Conservation (phyloP, 1,140 invertebrate species). For the Chironomus tepperi region DNA sequence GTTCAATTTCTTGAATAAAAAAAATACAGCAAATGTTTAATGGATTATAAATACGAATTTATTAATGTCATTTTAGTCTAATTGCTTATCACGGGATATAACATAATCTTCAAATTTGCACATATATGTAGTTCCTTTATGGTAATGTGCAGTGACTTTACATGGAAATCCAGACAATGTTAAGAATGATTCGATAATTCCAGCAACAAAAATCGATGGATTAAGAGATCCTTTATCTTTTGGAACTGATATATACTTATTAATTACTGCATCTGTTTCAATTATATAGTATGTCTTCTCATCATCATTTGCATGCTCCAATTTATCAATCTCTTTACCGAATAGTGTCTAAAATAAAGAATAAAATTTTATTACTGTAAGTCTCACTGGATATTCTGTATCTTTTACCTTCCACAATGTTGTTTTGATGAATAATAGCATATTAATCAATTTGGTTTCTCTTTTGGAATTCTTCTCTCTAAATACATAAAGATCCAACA, state of each 20-base stretch:
- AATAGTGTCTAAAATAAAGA: conserved; percentile 67
- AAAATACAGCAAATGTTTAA: neutral
- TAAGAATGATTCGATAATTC: conserved; percentile 93
- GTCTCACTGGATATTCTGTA: neutral
- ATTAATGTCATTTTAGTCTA: conserved; percentile 63
- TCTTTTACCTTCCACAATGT: conserved; percentile 92
- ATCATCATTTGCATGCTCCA: conserved; percentile 98
- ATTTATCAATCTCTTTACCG: conserved; percentile 95
- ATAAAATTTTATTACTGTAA: neutral
- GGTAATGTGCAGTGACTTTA: conserved; percentile 96
- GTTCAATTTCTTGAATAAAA: conserved; percentile 2
- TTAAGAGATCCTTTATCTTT: conserved; percentile 96
- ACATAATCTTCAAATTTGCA: conserved; percentile 96
- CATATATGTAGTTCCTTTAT: conserved; percentile 98
- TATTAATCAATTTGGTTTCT: conserved; percentile 91
- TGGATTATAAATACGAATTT: neutral
- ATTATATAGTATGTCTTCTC: conserved; percentile 97
- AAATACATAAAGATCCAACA: conserved; percentile 89
- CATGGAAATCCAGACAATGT: conserved; percentile 80
- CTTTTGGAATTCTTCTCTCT: conserved; percentile 89
- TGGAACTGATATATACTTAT: conserved; percentile 95
- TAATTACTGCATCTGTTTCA: conserved; percentile 92
- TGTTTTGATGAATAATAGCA: conserved; percentile 91
- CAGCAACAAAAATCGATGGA: conserved; percentile 96
- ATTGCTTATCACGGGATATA: conserved; percentile 82